Conservation (phyloP, 1,140 invertebrate species). For the Pinna nobilis region DNA sequence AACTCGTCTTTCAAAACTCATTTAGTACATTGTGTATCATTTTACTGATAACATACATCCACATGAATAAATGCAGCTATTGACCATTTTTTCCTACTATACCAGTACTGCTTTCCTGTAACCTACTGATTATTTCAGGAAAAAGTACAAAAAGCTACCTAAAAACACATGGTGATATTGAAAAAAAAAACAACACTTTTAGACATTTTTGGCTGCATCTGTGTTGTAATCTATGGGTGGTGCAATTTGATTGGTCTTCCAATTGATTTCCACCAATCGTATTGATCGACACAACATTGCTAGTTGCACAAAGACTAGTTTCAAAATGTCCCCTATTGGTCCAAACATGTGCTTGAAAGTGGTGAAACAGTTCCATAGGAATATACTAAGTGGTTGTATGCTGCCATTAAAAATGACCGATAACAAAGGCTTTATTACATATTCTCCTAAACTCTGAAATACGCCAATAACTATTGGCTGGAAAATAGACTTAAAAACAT, state of each 20-base stretch:
- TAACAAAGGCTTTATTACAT: conserved; percentile 54
- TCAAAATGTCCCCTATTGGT: conserved; percentile 51
- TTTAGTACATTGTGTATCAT: too few species aligned
- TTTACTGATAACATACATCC: too few species aligned
- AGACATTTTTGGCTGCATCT: background rate
- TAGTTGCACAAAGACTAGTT: conserved; percentile 43
- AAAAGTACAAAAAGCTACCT: too few species aligned
- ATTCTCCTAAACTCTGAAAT: conserved; percentile 49
- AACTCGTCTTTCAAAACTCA: too few species aligned
- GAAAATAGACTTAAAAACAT: conserved; percentile 47
- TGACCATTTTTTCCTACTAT: too few species aligned
- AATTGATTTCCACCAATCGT: conserved; percentile 27
- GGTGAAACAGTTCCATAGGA: conserved; percentile 49
- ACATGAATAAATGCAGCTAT: too few species aligned
- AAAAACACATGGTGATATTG: too few species aligned
- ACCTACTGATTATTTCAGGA: too few species aligned
- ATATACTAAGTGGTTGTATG: conserved; percentile 51
- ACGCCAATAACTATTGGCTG: conserved; percentile 52
- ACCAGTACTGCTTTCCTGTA: too few species aligned
- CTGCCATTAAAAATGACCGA: conserved; percentile 57
- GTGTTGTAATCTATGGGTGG: conserved; percentile 2
- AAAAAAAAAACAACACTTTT: background rate
- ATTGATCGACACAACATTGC: conserved; percentile 49
- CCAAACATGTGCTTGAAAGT: conserved; percentile 48
- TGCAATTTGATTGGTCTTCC: conserved; percentile 18